Evolutionary conservation across 2,797 vertebrate species (phyloP).

Genomic region (Kryptopterus vitreolus): DNA sequence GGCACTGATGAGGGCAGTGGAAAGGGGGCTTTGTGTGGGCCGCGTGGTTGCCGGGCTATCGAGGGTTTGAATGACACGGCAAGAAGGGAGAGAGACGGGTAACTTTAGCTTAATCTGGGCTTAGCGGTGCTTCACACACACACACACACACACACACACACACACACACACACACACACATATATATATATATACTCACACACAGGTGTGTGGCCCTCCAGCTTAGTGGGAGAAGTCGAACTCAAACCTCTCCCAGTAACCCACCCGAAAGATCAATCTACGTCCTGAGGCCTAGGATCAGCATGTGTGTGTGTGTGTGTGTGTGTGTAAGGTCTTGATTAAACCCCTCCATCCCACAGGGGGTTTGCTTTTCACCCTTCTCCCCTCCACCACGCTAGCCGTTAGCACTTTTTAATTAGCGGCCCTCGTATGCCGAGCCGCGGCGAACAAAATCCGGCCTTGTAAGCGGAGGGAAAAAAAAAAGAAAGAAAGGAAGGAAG

Average conservation of each 20-base stretch:
- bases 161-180: constrained; percentile 46
- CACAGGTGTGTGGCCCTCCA: constrained; percentile 75
- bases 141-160: constrained; percentile 47
- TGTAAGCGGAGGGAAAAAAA: not conserved
- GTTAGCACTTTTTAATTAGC: constrained; percentile 79
- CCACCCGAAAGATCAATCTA: constrained; percentile 66
- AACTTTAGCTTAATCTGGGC: constrained; percentile 81
- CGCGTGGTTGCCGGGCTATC: constrained; percentile 56
- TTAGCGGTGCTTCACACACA: constrained; percentile 58
- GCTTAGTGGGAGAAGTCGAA: constrained; percentile 59
- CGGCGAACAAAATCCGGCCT: constrained; percentile 19
- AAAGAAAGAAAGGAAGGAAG: not conserved
- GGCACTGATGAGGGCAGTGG: constrained; percentile 72
- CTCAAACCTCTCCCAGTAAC: constrained; percentile 56
- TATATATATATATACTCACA: constrained; percentile 22
- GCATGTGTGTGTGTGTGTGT: constrained; percentile 33
- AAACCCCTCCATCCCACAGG: constrained; percentile 58
- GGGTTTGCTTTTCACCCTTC: constrained; percentile 51
- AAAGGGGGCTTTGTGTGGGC: constrained; percentile 70
- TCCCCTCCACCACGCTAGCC: constrained; percentile 54
- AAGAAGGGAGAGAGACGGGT: constrained; percentile 66
- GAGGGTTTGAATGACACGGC: constrained; percentile 76
- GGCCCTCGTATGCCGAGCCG: not conserved
- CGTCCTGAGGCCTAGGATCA: constrained; percentile 60
- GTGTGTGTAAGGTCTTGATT: constrained; percentile 46